Evolutionary conservation across 1,140 invertebrate species (phyloP), one percentile per base, ranked within the genome.

Genomic region (Pseudomyrmex sp.): DNA sequence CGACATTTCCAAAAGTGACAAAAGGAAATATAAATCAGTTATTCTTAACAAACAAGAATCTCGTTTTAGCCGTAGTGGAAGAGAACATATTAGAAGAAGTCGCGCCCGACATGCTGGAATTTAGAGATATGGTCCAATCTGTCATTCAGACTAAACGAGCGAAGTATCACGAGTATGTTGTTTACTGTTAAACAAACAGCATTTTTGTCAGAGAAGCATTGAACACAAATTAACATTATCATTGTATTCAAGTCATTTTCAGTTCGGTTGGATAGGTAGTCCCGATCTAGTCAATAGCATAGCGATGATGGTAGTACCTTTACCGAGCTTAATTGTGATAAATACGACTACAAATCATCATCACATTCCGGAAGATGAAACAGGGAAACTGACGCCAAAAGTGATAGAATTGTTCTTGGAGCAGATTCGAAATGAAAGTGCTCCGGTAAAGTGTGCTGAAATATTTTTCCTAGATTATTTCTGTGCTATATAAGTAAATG

Each of bases 261-360:
- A 99, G 92, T 99, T 99, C 95, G 98, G 98, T 46, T 99, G 98
- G 98, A 96, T 97, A 92, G 97, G 97, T 0, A 97, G 95, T 88
- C 97, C 97, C 18, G 97, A 98, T 50, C 93, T 99, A 87, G 97
- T 98, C 7, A 99, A 98, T 95, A 97, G 97, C 61, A 98, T 99
- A 91, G 98, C 98, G 2, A 98, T 99, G 97, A 96, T 96, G 85
- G 95, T 96, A 63, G 93, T 98, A 83, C 96, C 97, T 8, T 94
- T 98, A 58, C 98, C 98, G 7, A 97, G 98, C 94, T 93, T 99
- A 61, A 94, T 99, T 54, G 97, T 99, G 2, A 95, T 99, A 50
- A 99, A 99, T 92, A 97, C 98, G 1, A 97, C 96, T 4, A 98
- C 97, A 9, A 97, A 97, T 93, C 97, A 99, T 92, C 98, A 99